Conservation (phyloP, 1,140 invertebrate species). For the Amyelois transitella region DNA sequence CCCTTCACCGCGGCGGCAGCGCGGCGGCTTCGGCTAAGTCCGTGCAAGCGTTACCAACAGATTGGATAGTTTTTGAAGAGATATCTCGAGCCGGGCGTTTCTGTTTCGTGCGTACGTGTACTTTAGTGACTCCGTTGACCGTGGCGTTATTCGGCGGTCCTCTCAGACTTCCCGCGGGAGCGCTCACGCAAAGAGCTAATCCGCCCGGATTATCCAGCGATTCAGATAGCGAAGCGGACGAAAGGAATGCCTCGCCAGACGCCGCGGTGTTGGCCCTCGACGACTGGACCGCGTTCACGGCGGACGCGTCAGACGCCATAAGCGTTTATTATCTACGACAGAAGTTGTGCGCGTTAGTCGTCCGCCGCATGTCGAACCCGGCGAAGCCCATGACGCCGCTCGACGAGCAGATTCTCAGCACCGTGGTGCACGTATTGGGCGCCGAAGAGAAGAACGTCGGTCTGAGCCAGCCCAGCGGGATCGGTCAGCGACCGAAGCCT, state of each 20-base stretch:
- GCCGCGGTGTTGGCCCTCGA: conserved; percentile 76
- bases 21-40: conserved; percentile 48
- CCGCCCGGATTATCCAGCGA: conserved; percentile 71
- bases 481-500: conserved; percentile 84
- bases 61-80: conserved; percentile 92
- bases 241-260: conserved; percentile 45
- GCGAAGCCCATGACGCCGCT: conserved; percentile 78
- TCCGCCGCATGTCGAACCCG: conserved; percentile 83
- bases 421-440: conserved; percentile 80
- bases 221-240: conserved; percentile 76
- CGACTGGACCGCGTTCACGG: conserved; percentile 87
- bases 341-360: conserved; percentile 85
- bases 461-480: conserved; percentile 82
- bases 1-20: conserved; percentile 74
- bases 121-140: conserved; percentile 85
- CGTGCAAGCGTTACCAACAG: conserved; percentile 82
- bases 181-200: conserved; percentile 57
- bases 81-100: conserved; percentile 80
- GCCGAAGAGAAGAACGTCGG: conserved; percentile 83
- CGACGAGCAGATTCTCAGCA: conserved; percentile 83
- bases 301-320: conserved; percentile 80
- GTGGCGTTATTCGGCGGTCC: conserved; percentile 88
- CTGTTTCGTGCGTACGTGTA: conserved; percentile 83
- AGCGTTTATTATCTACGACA: conserved; percentile 83
- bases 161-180: conserved; percentile 73